These are phyloP conservation scores for Pseudoatta argentina DNA, from an alignment of 1,140 invertebrate species.

Conservation along the genomic window DNA sequence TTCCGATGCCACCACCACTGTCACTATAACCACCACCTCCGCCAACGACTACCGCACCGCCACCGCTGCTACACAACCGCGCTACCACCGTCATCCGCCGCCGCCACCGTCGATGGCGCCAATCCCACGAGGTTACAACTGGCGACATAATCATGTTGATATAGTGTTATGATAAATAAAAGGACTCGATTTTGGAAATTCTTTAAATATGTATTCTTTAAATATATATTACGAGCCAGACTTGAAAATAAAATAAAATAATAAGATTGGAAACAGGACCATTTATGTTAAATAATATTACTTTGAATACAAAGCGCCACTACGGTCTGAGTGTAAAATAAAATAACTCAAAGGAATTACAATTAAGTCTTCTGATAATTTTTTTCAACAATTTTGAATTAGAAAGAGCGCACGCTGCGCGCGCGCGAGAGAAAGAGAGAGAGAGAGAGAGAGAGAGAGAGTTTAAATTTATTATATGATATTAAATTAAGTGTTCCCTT, in stretches of 20 bases:
- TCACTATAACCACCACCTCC: slow-evolving; percentile 58
- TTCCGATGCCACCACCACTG: slow-evolving; percentile 74
- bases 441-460: too few species aligned
- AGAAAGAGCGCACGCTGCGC: too few species aligned
- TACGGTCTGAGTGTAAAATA: too few species aligned
- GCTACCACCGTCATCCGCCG: slow-evolving; percentile 37
- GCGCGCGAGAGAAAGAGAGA: too few species aligned
- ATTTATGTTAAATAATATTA: too few species aligned
- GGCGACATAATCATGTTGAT: neutral
- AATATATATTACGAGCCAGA: too few species aligned
- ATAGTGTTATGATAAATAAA: neutral
- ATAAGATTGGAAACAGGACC: too few species aligned
- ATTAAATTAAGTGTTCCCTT: neutral
- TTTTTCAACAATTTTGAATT: neutral
- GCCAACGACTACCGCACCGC: slow-evolving; percentile 47
- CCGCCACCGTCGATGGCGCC: slow-evolving; percentile 46
- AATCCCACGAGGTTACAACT: slow-evolving; percentile 70
- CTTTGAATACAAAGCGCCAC: too few species aligned
- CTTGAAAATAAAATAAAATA: neutral
- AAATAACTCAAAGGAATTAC: neutral
- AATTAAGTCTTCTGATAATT: neutral
- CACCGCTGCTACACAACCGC: slow-evolving; percentile 56
- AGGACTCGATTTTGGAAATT: neutral
- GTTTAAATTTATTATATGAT: neutral
- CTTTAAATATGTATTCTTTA: neutral